Percentiles rank a stretch among this genome's conserved stretches.
These are phyloP conservation scores for Musca domestica DNA, from an alignment of 1,140 invertebrate species.

Conservation along the genomic window DNA sequence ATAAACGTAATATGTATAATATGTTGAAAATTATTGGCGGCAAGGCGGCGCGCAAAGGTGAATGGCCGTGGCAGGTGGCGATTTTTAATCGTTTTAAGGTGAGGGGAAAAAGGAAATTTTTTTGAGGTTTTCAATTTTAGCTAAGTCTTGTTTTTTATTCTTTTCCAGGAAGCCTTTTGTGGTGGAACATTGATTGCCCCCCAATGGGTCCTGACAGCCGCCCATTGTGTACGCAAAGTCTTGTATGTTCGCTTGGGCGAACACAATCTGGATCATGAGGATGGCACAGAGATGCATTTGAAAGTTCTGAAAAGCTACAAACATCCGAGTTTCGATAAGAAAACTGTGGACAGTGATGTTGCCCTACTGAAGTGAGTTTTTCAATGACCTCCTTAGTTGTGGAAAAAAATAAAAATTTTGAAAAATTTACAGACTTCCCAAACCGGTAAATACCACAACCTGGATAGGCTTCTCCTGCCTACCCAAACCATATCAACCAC, in stretches of 20 bases:
- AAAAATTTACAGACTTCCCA: constrained; percentile 54
- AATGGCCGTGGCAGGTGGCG: constrained; percentile 93
- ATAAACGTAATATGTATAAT: constrained; percentile 51
- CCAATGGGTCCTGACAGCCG: constrained; percentile 86
- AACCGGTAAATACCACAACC: constrained; percentile 56
- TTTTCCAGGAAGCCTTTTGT: constrained; percentile 76
- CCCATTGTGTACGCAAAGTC: constrained; percentile 78
- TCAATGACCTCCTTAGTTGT: too few species aligned
- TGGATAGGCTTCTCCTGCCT: constrained; percentile 61
- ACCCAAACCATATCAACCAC: constrained; percentile 55
- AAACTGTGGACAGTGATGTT: constrained; percentile 90
- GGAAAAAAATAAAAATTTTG: not conserved
- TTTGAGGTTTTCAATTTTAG: too few species aligned
- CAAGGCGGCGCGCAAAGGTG: constrained; percentile 68
- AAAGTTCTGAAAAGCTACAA: constrained; percentile 70
- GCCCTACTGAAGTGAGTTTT: constrained; percentile 69
- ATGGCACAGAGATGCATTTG: constrained; percentile 72
- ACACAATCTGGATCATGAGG: constrained; percentile 67
- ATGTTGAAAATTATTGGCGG: constrained; percentile 85
- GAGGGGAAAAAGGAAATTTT: too few species aligned
- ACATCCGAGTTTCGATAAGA: constrained; percentile 81
- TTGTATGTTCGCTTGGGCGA: constrained; percentile 83
- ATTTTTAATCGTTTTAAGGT: constrained; percentile 80
- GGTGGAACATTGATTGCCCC: constrained; percentile 85
- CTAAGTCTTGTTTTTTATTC: not conserved